Evolutionary conservation across 2,888 invertebrate genomes (phyloP), one percentile per base, ranked within the genome.

Genomic region (Clostera curtula): DNA sequence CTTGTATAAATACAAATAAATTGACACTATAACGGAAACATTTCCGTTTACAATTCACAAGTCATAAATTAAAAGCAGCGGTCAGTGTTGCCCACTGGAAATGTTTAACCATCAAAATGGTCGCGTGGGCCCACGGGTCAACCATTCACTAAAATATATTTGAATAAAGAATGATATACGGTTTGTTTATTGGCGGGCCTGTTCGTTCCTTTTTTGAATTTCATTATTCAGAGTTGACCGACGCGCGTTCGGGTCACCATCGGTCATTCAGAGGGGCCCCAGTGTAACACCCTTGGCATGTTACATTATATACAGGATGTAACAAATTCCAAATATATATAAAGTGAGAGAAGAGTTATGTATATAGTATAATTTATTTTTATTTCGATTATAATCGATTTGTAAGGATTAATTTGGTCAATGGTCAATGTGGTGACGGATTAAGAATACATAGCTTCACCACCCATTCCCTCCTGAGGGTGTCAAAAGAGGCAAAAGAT

Each of bases 181-280:
- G 76, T 80, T 82, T 83, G 83, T 83, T 83, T 83, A 83, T 83
- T 80, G 79, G 82, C 71, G 72, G 75, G 82, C 74, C 66, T 67
- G 71, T 69, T 50, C 70, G 62, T 66, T 73, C 62, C 68, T 73
- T 73, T 70, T 79, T 80, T 63, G 66, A 77, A 77, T 71, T 70
- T 56, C 64, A 79, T 82, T 80, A 79, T 75, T 54, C 45, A 29
- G 31, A 55, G 53, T 46, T 75, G 77, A 76, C 76, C 76, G 72
- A 56, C 73, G 74, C 66, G 62, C 71, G 70, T 43, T 58, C 60
- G 64, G 79, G 80, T 80, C 77, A 71, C 54, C 58, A 53, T 54
- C 63, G 79, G 76, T 73, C 75, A 75, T 60, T 60, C 55, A 43
- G 43, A 59, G 63, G 73, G 68, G 66, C 49, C 34, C 49, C 52